Percentiles rank a stretch among this genome's conserved stretches.
phyloP scores from a whole-genome alignment of 2,113 vertebrate species.

The Ptyas mucosa region DNA sequence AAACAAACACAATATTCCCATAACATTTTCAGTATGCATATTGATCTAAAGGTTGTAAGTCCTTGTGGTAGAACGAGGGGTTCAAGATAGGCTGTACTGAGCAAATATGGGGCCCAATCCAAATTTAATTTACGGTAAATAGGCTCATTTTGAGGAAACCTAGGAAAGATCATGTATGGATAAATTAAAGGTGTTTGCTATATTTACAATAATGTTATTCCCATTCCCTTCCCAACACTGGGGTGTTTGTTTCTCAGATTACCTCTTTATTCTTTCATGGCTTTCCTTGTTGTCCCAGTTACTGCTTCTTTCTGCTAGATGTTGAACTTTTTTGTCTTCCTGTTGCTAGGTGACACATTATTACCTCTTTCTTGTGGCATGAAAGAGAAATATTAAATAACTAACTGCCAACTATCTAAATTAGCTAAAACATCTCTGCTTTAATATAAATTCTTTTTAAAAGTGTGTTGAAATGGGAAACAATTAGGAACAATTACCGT shows the following conservation, averaged over 20 bases:
- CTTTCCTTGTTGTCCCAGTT: neutral
- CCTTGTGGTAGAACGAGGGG: neutral
- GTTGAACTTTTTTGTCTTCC: slow-evolving; percentile 26
- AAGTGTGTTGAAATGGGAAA: neutral
- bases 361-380: slow-evolving; percentile 26
- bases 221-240: neutral
- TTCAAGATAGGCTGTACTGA: neutral
- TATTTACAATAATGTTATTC: neutral
- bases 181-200: neutral
- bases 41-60: neutral
- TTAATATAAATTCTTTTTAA: neutral
- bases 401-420: neutral
- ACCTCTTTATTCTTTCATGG: neutral
- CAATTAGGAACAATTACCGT: neutral
- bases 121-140: neutral
- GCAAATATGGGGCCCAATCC: neutral
- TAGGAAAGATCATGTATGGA: neutral
- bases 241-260: neutral
- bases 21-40: neutral
- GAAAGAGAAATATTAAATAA: neutral
- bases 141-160: neutral
- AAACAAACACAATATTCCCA: neutral
- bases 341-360: slow-evolving; percentile 58
- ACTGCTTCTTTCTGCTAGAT: neutral
- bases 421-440: neutral